phyloP scores from a whole-genome alignment of 2,888 invertebrate species.

The Lymantria monacha region DNA sequence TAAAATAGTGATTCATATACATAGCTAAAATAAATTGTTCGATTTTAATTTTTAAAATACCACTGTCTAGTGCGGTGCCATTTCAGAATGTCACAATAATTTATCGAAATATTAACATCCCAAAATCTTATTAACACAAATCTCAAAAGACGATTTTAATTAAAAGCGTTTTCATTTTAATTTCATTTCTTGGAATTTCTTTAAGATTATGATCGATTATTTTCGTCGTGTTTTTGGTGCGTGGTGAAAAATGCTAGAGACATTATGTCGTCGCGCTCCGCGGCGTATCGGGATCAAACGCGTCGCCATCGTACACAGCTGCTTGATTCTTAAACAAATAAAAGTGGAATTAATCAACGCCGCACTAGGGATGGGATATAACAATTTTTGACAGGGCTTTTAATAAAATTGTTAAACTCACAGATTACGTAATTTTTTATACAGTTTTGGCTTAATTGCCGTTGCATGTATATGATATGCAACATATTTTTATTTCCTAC shows the following conservation, averaged over 20 bases:
- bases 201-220: slow-evolving; percentile 76
- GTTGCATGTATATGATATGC: neutral
- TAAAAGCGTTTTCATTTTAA: slow-evolving; percentile 47
- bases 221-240: slow-evolving; percentile 67
- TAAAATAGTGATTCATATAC: too few relatives aligned
- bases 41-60: slow-evolving; percentile 15
- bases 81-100: slow-evolving; percentile 24
- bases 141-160: slow-evolving; percentile 37
- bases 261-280: slow-evolving; percentile 65
- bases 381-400: slow-evolving; percentile 14
- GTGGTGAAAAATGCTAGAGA: slow-evolving; percentile 67
- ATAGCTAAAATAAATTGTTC: slow-evolving; percentile 9
- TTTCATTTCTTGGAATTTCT: slow-evolving; percentile 58
- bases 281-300: slow-evolving; percentile 76
- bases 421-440: neutral
- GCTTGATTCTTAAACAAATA: slow-evolving; percentile 75
- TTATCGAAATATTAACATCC: slow-evolving; percentile 26
- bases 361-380: slow-evolving; percentile 56
- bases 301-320: slow-evolving; percentile 51
- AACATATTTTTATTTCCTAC: neutral
- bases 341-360: slow-evolving; percentile 77
- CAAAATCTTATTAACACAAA: slow-evolving; percentile 25
- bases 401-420: neutral
- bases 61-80: slow-evolving; percentile 11
- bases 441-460: too few relatives aligned